Base-by-base conservation (phyloP, 2,113 vertebrate genomes). In the Geococcyx californianus region DNA sequence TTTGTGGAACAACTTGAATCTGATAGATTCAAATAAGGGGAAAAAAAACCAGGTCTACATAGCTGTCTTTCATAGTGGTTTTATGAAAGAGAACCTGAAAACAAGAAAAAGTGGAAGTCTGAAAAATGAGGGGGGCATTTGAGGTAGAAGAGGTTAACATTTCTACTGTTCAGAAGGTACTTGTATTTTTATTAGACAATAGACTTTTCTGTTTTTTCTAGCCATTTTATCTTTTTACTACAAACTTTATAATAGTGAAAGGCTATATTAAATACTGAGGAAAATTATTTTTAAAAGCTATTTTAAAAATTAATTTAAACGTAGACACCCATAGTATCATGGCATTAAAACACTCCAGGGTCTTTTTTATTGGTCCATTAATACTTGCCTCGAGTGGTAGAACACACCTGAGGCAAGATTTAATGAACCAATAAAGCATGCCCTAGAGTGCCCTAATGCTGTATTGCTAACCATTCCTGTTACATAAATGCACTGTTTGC, bases 341-440 rank as follows among this genome's bases (percentile, higher is more conserved):
- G 94, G 89, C 94, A 97, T 97, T 98, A 97, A 97, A 97, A 93
- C 90, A 97, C 98, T 96, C 97, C 92, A 80, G 96, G 97, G 97
- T 97, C 97, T 94, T 93, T 98, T 98, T 98, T 98, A 98, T 98
- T 98, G 97, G 97, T 97, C 97, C 97, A 98, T 98, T 98, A 98
- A 98, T 98, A 98, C 73, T 98, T 97, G 97, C 98, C 98, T 97
- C 31, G 84, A 98, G 98, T 98, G 97, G 97, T 97, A 97, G 98
- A 97, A 96, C 97, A 97, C 89, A 98, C 98, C 98, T 98, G 96
- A 98, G 98, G 98, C 97, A 97, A 97, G 94, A 97, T 98, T 98
- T 98, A 98, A 98, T 98, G 98, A 98, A 98, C 96, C 97, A 98
- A 98, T 98, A 98, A 98, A 98, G 97, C 97, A 97, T 97, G 97